These are phyloP conservation scores for Tenthredo mesomela DNA, from an alignment of 2,888 invertebrate species.

Conservation along the genomic window DNA sequence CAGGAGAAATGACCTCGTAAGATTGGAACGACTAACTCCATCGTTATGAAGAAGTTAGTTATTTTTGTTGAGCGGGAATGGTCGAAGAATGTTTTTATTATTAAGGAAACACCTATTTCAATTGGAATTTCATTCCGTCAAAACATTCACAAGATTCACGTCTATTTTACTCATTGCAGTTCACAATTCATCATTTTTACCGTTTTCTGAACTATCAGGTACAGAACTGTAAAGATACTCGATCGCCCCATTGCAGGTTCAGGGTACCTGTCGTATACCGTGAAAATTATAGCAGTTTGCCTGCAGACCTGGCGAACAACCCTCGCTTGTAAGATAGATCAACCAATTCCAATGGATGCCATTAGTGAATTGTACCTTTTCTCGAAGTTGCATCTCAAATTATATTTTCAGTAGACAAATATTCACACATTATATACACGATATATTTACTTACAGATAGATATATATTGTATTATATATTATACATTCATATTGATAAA, in stretches of 20 bases:
- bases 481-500: background rate
- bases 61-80: background rate
- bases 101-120: background rate
- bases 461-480: background rate
- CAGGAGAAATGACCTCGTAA: background rate
- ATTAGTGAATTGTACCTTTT: background rate
- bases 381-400: background rate
- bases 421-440: background rate
- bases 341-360: background rate
- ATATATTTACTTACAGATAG: background rate
- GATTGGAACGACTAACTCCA: background rate
- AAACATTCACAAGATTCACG: background rate
- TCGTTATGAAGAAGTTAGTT: background rate
- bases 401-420: background rate
- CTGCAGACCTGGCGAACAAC: background rate
- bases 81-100: background rate
- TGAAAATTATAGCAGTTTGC: background rate
- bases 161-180: background rate
- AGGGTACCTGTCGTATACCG: background rate
- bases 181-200: background rate
- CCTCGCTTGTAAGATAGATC: background rate
- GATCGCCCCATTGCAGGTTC: background rate
- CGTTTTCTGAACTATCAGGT: background rate
- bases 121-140: background rate
- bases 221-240: conserved; percentile 9